Evolutionary conservation across 2,113 vertebrate genomes (phyloP), one percentile per base, ranked within the genome.

Genomic region (Epinephelus moara): DNA sequence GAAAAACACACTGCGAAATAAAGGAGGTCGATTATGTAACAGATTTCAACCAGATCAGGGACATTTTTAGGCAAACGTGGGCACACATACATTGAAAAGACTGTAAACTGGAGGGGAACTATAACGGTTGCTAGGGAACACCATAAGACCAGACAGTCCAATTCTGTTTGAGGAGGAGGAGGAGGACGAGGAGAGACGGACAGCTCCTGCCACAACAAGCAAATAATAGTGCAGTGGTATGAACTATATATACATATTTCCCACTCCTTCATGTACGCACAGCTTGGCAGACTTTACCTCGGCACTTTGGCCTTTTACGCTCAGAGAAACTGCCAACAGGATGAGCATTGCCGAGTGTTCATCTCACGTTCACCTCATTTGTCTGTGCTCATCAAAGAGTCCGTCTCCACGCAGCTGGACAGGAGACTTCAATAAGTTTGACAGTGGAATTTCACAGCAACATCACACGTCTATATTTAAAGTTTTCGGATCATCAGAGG

Each of bases 111-210:
- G 84, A 71, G 11, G 52, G 75, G 71, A 72, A 62, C 37, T 81
- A 75, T 76, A 77, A 69, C 55, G 23, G 93, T 94, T 94, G 93
- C 93, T 92, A 92, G 89, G 93, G 80, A 94, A 93, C 92, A 85
- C 50, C 82, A 75, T 66, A 59, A 85, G 55, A 77, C 80, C 78
- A 85, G 78, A 91, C 74, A 45, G 86, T 86, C 70, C 49, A 59
- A 53, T 52, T 74, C 59, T 73, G 70, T n/a, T 76, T 57, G 57
- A 76, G 60, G 40, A 70, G 60, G 68, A 85, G 72, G 82, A 84
- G 62, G 67, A 66, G 75, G 18, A 66, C 55, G 81, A 79, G 70
- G 27, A 71, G 63, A 86, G 70, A 82, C 61, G 17, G 80, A 71
- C 69, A 76, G 70, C 66, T 87, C 74, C 53, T 85, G 62, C 66